phyloP scores from a whole-genome alignment of 2,888 invertebrate genomes.

The Noctua janthe region DNA sequence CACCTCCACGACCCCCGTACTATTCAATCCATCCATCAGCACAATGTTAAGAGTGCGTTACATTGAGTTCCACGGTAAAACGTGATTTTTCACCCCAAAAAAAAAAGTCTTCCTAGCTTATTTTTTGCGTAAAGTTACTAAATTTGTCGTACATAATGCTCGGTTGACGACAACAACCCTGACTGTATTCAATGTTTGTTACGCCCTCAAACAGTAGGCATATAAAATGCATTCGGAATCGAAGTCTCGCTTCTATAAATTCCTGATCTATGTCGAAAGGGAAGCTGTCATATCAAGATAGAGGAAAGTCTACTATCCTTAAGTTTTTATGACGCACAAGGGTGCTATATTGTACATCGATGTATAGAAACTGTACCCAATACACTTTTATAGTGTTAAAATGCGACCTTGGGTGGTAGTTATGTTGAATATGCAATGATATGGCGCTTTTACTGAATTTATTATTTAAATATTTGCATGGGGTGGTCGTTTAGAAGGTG shows the following conservation, averaged over 20 bases:
- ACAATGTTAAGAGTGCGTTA: no score
- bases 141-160: no score
- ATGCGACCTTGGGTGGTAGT: conserved; percentile 60
- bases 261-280: conserved; percentile 21
- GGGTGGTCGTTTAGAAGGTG: conserved; percentile 8
- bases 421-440: conserved; percentile 63
- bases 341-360: conserved; percentile 55
- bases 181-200: neutral
- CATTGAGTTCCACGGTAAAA: no score
- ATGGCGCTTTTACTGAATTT: conserved; percentile 53
- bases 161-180: neutral
- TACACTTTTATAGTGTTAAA: conserved; percentile 65
- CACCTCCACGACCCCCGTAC: no score
- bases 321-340: conserved; percentile 62
- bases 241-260: neutral
- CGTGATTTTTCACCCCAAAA: no score
- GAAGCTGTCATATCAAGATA: conserved; percentile 63
- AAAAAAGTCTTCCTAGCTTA: no score
- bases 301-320: conserved; percentile 48
- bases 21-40: no score
- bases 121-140: no score
- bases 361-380: conserved; percentile 54
- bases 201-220: neutral
- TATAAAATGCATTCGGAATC: neutral
- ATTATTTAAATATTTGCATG: conserved; percentile 63